Evolutionary conservation across 2,113 vertebrate genomes (phyloP).

Genomic region (Silurus meridionalis): DNA sequence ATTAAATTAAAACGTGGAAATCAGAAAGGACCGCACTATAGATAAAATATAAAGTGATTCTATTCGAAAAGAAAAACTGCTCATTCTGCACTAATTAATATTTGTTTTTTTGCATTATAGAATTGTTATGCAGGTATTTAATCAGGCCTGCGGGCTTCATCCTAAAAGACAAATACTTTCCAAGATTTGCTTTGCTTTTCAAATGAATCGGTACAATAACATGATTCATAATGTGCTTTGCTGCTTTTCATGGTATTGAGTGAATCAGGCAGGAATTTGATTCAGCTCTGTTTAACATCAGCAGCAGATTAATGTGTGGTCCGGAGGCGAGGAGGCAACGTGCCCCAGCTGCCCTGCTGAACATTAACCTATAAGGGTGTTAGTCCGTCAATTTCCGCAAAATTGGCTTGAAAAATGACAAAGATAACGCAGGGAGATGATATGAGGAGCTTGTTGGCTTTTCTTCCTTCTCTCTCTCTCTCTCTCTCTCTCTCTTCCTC

Average conservation of each 20-base stretch:
- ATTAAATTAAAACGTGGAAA: background rate
- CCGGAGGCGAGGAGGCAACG: slow-evolving; percentile 54
- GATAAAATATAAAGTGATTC: background rate
- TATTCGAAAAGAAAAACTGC: background rate
- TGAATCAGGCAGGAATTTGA: slow-evolving; percentile 62
- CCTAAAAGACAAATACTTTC: no score
- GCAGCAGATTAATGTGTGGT: slow-evolving; percentile 65
- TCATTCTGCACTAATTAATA: background rate
- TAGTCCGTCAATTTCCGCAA: background rate
- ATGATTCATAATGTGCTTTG: background rate
- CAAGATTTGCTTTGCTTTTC: background rate
- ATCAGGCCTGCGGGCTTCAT: background rate
- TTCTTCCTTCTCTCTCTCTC: background rate
- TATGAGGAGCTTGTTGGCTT: background rate
- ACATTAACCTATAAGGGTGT: slow-evolving; percentile 38
- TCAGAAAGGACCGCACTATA: background rate
- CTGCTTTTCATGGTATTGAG: slow-evolving; percentile 26
- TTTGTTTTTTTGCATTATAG: background rate
- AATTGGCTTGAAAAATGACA: slow-evolving; percentile 56
- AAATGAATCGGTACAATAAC: background rate
- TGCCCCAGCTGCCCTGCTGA: slow-evolving; percentile 50
- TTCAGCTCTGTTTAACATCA: slow-evolving; percentile 68
- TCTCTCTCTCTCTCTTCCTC: background rate
- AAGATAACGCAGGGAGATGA: slow-evolving; percentile 50
- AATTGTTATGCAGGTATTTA: background rate